phyloP scores from a whole-genome alignment of 2,113 vertebrate genomes.

The Euleptes europaea region DNA sequence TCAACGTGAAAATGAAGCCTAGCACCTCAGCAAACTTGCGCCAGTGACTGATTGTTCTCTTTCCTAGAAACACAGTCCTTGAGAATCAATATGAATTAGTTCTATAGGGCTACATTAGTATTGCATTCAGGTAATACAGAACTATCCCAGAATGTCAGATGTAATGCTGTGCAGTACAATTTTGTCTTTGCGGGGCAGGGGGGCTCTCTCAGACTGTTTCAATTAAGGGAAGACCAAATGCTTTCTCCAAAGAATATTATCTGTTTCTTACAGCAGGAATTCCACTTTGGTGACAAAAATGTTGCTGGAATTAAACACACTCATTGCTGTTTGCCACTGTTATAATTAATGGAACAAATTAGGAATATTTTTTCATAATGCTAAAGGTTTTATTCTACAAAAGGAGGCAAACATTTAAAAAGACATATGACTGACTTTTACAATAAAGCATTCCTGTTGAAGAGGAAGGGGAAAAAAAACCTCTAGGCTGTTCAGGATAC shows the following conservation, averaged over 20 bases:
- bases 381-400: constrained; percentile 59
- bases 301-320: constrained; percentile 23
- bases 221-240: constrained; percentile 5
- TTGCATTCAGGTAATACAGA: not conserved
- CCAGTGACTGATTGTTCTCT: not conserved
- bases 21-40: not conserved
- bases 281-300: not conserved
- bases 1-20: not conserved
- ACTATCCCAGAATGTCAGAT: not conserved
- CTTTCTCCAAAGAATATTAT: constrained; percentile 39
- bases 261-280: constrained; percentile 21
- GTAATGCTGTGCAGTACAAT: not conserved
- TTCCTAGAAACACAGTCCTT: not conserved
- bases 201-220: constrained; percentile 27
- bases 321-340: constrained; percentile 11
- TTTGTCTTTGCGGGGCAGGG: not conserved
- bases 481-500: not conserved
- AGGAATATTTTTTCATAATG: not conserved
- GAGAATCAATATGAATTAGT: not conserved
- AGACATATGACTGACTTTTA: constrained; percentile 18
- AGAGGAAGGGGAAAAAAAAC: too few species aligned
- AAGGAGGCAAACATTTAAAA: constrained; percentile 34
- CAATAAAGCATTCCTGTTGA: not conserved
- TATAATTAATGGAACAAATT: constrained; percentile 49
- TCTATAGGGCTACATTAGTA: not conserved